These are phyloP conservation scores for Tuberolachnus salignus DNA, from an alignment of 2,888 invertebrate species.

Conservation along the genomic window DNA sequence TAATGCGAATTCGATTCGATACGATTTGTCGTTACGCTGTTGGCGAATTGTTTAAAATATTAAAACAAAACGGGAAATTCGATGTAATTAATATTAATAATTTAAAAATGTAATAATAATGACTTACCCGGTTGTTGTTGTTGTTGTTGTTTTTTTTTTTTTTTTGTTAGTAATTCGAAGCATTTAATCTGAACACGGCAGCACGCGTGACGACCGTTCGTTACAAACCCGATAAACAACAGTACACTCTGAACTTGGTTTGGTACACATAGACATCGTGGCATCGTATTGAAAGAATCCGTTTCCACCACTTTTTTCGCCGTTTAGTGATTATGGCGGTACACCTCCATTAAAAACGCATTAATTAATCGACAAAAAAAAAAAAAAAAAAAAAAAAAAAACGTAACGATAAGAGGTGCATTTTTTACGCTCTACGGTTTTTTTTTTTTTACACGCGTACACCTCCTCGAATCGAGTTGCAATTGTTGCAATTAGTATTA, in stretches of 20 bases:
- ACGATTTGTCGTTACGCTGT: too few relatives aligned
- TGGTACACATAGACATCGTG: conserved; percentile 11
- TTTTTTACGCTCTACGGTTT: too few relatives aligned
- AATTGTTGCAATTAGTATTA: too few relatives aligned
- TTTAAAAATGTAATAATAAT: neutral
- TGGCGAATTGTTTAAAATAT: too few relatives aligned
- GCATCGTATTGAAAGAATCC: conserved; percentile 29
- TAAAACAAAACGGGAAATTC: too few relatives aligned
- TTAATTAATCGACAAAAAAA: conserved; percentile 9
- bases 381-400: neutral
- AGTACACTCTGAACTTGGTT: conserved; percentile 26
- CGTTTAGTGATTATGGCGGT: neutral
- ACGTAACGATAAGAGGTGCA: too few relatives aligned
- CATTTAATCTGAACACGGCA: conserved; percentile 7
- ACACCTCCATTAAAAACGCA: conserved; percentile 6
- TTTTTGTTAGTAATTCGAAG: neutral
- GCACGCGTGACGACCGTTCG: conserved; percentile 35
- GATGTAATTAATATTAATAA: neutral
- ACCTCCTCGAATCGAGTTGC: neutral
- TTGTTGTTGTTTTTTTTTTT: too few relatives aligned
- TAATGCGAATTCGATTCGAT: too few relatives aligned
- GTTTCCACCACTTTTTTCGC: conserved; percentile 32
- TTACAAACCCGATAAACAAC: conserved; percentile 4
- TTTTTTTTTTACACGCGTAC: neutral
- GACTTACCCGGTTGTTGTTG: conserved; percentile 29